phyloP scores from a whole-genome alignment of 2,113 vertebrate genomes.

The Microtus pennsylvanicus region DNA sequence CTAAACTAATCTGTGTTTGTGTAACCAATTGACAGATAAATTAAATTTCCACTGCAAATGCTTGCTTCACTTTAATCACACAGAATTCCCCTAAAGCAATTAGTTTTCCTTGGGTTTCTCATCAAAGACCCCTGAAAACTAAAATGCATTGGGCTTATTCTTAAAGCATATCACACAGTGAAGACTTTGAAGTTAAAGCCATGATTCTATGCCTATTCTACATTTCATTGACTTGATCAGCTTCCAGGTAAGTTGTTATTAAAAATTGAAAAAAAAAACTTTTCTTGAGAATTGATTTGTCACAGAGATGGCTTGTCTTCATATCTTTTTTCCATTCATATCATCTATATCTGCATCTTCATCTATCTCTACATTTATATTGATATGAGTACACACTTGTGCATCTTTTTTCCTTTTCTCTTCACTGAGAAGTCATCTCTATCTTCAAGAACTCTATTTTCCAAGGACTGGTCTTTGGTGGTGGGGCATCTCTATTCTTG shows the following conservation, averaged over 20 bases:
- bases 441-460: neutral
- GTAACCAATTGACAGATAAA: constrained; percentile 81
- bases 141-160: neutral
- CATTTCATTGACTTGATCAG: neutral
- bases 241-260: neutral
- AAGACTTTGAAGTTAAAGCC: neutral
- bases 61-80: constrained; percentile 57
- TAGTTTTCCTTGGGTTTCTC: constrained; percentile 67
- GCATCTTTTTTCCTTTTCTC: neutral
- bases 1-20: constrained; percentile 73
- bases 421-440: neutral
- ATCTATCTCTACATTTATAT: too few relatives aligned
- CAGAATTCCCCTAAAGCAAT: constrained; percentile 77
- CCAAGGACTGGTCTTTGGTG: neutral
- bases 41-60: constrained; percentile 80
- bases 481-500: neutral
- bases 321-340: neutral
- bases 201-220: neutral
- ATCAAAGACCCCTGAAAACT: constrained; percentile 42
- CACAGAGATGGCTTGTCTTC: rapidly evolving
- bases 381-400: neutral
- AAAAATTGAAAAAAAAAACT: neutral
- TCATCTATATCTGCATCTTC: neutral
- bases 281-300: neutral
- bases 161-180: neutral